phyloP scores from a whole-genome alignment of 2,113 vertebrate genomes.

The Sinosuthora webbiana region DNA sequence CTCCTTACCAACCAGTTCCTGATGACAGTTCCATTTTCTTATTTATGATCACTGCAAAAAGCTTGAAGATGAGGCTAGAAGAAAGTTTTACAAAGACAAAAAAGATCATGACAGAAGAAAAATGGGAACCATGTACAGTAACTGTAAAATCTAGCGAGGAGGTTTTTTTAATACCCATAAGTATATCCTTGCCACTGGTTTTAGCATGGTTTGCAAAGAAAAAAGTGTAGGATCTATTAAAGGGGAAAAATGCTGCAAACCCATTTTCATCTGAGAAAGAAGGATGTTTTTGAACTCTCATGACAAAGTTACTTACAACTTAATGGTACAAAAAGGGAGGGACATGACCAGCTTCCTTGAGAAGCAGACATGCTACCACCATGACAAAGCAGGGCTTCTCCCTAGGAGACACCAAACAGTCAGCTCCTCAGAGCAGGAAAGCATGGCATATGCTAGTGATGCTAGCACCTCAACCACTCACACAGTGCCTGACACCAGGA shows the following conservation, averaged over 20 bases:
- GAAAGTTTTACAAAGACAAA: neutral
- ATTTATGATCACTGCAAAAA: neutral
- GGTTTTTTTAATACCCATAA: neutral
- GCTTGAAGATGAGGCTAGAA: neutral
- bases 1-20: neutral
- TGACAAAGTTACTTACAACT: neutral
- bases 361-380: neutral
- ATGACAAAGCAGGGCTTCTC: neutral
- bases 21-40: neutral
- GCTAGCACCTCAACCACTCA: neutral
- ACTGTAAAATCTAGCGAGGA: neutral
- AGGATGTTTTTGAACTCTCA: neutral
- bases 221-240: neutral
- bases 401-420: neutral
- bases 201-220: neutral
- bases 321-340: neutral
- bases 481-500: neutral
- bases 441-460: rapidly evolving
- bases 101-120: neutral
- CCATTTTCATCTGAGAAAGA: neutral
- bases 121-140: neutral
- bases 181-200: neutral
- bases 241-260: neutral
- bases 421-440: neutral
- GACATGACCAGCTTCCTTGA: neutral